Base-by-base conservation (phyloP, 2,797 vertebrate species). In the Myotis daubentonii region DNA sequence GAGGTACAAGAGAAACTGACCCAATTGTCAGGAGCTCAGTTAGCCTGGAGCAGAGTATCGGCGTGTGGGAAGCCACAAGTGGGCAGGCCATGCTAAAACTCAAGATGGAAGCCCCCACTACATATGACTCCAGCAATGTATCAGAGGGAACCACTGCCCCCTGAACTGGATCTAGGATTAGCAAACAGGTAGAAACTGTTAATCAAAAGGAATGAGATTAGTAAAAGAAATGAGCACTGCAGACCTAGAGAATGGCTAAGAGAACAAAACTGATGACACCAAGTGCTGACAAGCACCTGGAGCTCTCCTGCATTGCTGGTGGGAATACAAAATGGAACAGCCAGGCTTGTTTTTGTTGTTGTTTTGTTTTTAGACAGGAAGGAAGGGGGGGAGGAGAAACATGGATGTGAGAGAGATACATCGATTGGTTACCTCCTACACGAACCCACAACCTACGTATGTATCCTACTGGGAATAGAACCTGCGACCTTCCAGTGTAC, bases 81-180 rank as follows among this genome's bases (percentile, higher is more conserved):
- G 30, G 30, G 30, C 80, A 49, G 4, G 30, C 25, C 60, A 49
- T 49, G 60, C 41, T 66, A 23, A 49, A 66, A 33, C 60, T 41
- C 41, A 16, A 13, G 15, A 66, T 6, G 5, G 22, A 51, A 28
- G 49, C 75, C 20, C 20, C 49, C 53, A 22, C 6, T 66, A 53
- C 8, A 2, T 30, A 47, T 1, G 41, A 62, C 78, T 60, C 16
- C 0, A 33, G 49, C 0, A 53, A 8, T 41, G 1, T 5, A 10
- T 71, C 20, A 6, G 60, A 90, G 44, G 30, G 25, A n/a, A 12
- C 41, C 7, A 2, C 23, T 15, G 8, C 23, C 68, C 55, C 30
- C 33, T 30, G 5, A 38, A 8, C 72, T 5, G 28, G 65, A 41
- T 23, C 47, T 22, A 30, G 36, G 11, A 1, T 41, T 33, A 8